A percentile compares a stretch with the other conserved stretches of the same genome.
Conservation (phyloP, 1,140 invertebrate species). For the Acromyrmex echinatior region DNA sequence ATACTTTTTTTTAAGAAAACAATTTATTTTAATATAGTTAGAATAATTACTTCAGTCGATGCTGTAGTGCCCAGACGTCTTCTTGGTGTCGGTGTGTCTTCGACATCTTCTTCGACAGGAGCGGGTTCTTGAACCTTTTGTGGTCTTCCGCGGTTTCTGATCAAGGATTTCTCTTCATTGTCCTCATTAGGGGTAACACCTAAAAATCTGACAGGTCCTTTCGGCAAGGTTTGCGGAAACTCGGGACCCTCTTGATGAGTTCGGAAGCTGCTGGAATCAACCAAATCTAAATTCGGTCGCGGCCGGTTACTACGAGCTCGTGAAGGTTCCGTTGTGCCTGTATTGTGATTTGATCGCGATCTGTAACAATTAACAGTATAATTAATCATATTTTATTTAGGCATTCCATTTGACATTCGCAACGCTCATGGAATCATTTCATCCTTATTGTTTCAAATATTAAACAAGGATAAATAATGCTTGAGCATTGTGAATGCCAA, state of each 20-base stretch:
- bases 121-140: constrained; percentile 78
- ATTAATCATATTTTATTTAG: neutral
- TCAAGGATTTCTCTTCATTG: constrained; percentile 79
- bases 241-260: constrained; percentile 89
- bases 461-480: too few relatives aligned
- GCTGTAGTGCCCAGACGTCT: constrained; percentile 73
- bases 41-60: constrained; percentile 74
- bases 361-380: constrained; percentile 64
- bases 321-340: constrained; percentile 83
- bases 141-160: constrained; percentile 77
- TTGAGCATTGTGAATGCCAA: too few relatives aligned
- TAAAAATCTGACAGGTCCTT: constrained; percentile 88
- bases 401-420: too few relatives aligned
- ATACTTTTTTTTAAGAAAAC: neutral
- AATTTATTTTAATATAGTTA: constrained; percentile 10
- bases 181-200: constrained; percentile 88
- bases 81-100: constrained; percentile 74
- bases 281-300: constrained; percentile 91
- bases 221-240: constrained; percentile 86
- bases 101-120: constrained; percentile 75
- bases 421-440: too few relatives aligned
- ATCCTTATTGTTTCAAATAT: too few relatives aligned
- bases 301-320: constrained; percentile 88
- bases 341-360: constrained; percentile 83
- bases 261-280: constrained; percentile 93